Conservation (phyloP, 2,888 invertebrate genomes). For the Microplitis deprimator region DNA sequence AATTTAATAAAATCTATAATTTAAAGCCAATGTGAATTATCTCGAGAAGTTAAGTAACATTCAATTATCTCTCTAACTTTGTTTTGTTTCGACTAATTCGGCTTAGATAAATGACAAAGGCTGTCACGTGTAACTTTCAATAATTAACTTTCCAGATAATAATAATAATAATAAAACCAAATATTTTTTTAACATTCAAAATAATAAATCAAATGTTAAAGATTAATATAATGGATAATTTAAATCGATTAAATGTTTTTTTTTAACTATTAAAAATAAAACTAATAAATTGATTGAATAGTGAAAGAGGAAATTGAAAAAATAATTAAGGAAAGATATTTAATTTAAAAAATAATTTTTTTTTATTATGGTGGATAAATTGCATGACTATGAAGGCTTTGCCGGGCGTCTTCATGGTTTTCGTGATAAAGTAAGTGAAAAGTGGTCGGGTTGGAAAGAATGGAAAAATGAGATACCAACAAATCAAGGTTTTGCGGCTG, state of each 20-base stretch:
- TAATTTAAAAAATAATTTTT: constrained; percentile 12
- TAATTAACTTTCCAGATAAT: background rate
- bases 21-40: constrained; percentile 6
- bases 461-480: constrained; percentile 65
- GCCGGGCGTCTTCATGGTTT: constrained; percentile 80
- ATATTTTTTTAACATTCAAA: no score
- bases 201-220: background rate
- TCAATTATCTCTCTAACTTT: constrained; percentile 5
- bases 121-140: background rate
- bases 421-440: constrained; percentile 78
- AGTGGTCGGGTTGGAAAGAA: constrained; percentile 77
- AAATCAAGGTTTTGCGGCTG: constrained; percentile 64
- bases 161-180: no score
- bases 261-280: background rate
- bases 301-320: background rate
- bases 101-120: background rate
- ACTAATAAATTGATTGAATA: background rate
- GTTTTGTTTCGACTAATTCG: background rate
- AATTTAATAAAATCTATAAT: constrained; percentile 8
- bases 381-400: constrained; percentile 85
- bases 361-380: constrained; percentile 80
- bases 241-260: background rate
- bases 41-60: constrained; percentile 1
- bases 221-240: background rate
- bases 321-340: constrained; percentile 19